Conservation (phyloP, 2,888 invertebrate genomes). For the Mycogona germanica region DNA sequence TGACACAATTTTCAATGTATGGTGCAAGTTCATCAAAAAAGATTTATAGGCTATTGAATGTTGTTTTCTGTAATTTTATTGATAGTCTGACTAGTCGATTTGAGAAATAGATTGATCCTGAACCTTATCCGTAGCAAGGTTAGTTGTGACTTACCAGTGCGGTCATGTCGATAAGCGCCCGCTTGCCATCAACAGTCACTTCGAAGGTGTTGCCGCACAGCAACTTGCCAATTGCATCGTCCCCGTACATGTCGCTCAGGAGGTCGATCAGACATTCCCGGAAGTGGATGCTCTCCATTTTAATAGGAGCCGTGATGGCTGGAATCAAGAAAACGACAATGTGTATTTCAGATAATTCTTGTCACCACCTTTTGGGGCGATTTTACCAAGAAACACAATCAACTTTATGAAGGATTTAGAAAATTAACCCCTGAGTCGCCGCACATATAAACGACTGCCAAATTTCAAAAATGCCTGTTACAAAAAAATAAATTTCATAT, state of each 20-base stretch:
- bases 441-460: too few species aligned
- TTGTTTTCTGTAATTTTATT: too few species aligned
- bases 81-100: too few species aligned
- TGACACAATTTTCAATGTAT: neutral
- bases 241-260: slow-evolving; percentile 91
- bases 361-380: too few species aligned
- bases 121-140: neutral
- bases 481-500: too few species aligned
- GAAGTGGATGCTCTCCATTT: slow-evolving; percentile 82
- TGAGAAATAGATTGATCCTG: neutral
- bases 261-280: slow-evolving; percentile 83
- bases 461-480: too few species aligned
- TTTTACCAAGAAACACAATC: neutral
- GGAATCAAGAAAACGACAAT: neutral
- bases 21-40: too few species aligned
- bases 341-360: neutral
- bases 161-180: slow-evolving; percentile 71
- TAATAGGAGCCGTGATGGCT: slow-evolving; percentile 29
- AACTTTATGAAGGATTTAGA: too few species aligned
- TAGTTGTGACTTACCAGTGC: slow-evolving; percentile 56
- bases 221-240: slow-evolving; percentile 82
- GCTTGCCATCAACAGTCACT: slow-evolving; percentile 70
- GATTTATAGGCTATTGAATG: neutral
- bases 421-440: too few species aligned
- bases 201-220: slow-evolving; percentile 80